Evolutionary conservation across 2,888 invertebrate species (phyloP), one percentile per base, ranked within the genome.

Genomic region (Lepidochitona cinerea): DNA sequence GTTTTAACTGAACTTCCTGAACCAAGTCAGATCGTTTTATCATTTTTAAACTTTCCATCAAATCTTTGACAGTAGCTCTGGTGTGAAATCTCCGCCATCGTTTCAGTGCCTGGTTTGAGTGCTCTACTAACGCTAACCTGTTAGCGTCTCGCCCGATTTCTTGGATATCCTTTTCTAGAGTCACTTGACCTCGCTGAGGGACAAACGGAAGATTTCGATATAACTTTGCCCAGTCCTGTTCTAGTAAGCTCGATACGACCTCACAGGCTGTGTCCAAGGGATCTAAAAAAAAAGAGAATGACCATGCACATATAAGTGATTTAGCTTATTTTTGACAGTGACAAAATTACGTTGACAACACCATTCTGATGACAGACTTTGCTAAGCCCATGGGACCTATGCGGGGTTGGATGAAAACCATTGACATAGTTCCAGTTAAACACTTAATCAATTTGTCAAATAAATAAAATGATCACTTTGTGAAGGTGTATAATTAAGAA

Each of bases 71-170:
- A 71, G 82, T 87, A 54, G 87, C 85, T 0, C 12, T 75, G 36
- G 87, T 88, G 79, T 86, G 86, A 72, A 84, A 81, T 9, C 87
- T 79, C 14, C 84, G 79, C 88, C 88, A 88, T 26, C 87, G 78
- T 6, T 79, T 78, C n/a, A 88, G 81, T 14, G 83, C 81, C 0
- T 79, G 77, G 1, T 68, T 36, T 18, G 84, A 79, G 7, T 81
- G 73, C 29, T 78, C 74, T 18, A 80, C 73, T 52, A 78, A 71
- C 6, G 84, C 81, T 5, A 79, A 82, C 26, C 85, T 72, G 4
- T 83, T 80, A 1, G 82, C 79, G 6, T 79, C 82, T 26, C 78
- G 72, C 18, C 75, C 79, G 49, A 86, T 81, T 29, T 81, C 81
- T 6, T 79, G 73, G 33, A 88, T 84, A 82, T 88, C 88, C 26